Conservation (phyloP, 2,888 invertebrate species). For the Eupithecia subfuscata region DNA sequence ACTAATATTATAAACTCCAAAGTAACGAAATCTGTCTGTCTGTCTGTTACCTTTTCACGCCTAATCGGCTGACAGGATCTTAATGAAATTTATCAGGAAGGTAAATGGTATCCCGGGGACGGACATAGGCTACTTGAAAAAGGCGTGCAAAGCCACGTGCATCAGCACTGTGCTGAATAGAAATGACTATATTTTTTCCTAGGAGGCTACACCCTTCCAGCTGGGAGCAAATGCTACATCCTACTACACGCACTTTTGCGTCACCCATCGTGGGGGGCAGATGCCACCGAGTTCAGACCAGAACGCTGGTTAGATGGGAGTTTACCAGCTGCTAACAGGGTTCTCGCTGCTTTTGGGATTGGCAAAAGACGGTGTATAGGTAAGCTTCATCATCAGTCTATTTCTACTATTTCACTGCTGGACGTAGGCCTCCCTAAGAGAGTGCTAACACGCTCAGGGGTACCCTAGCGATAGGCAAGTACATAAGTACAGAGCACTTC, state of each 20-base stretch:
- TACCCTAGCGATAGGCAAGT: no score
- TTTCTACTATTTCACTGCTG: neutral
- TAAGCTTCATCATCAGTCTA: neutral
- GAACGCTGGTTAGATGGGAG: slow-evolving; percentile 57
- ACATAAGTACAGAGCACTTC: no score
- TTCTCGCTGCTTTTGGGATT: neutral
- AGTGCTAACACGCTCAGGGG: no score
- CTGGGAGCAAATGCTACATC: slow-evolving; percentile 50
- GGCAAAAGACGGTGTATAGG: slow-evolving; percentile 4
- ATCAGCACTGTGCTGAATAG: neutral
- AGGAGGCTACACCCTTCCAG: slow-evolving; percentile 30
- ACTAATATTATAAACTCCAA: no score
- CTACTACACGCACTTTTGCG: slow-evolving; percentile 52
- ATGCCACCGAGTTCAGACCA: slow-evolving; percentile 54
- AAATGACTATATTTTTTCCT: neutral
- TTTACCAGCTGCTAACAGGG: slow-evolving; percentile 15
- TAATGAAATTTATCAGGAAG: no score
- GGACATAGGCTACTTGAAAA: no score
- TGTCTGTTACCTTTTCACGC: no score
- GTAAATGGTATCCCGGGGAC: no score
- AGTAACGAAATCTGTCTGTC: no score
- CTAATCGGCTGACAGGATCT: no score
- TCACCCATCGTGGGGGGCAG: slow-evolving; percentile 57
- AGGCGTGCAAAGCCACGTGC: no score
- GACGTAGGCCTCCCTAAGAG: no score